These are phyloP conservation scores for Botrylloides violaceus DNA, from an alignment of 23 tunicate genomes.

Conservation along the genomic window DNA sequence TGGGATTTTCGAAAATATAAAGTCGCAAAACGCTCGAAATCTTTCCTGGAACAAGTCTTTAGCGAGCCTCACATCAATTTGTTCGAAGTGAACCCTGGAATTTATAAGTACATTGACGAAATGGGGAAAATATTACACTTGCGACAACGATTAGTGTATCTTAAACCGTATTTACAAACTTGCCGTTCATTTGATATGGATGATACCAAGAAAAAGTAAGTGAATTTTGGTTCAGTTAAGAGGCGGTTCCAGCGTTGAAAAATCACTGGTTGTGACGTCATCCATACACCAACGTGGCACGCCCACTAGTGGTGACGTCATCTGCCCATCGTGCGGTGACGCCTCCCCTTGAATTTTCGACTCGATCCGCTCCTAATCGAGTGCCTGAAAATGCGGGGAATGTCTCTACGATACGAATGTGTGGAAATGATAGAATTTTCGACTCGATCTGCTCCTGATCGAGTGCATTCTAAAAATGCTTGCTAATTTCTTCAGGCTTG, in stretches of 20 bases:
- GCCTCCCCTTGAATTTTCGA: too few relatives aligned
- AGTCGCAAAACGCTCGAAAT: slow-evolving; percentile 66
- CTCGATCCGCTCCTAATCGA: not conserved
- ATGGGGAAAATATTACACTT: slow-evolving; percentile 41
- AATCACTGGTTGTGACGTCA: too few relatives aligned
- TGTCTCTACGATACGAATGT: not conserved
- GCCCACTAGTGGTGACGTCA: too few relatives aligned
- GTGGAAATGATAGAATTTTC: not conserved
- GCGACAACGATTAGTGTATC: slow-evolving; percentile 24
- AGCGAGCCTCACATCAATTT: slow-evolving; percentile 60
- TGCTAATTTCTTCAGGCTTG: not conserved
- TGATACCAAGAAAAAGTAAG: slow-evolving; percentile 2
- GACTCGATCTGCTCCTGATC: not conserved
- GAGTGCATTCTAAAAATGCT: not conserved
- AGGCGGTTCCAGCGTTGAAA: too few relatives aligned
- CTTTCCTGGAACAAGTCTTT: slow-evolving; percentile 51
- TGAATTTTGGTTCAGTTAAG: too few relatives aligned
- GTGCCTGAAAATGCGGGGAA: not conserved
- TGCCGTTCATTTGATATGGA: slow-evolving; percentile 38
- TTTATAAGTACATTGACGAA: slow-evolving; percentile 51
- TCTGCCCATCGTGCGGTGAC: too few relatives aligned
- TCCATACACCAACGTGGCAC: too few relatives aligned
- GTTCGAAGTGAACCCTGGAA: slow-evolving; percentile 48
- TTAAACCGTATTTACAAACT: slow-evolving; percentile 52
- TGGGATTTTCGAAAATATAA: slow-evolving; percentile 90